Evolutionary conservation across 2,113 vertebrate genomes (phyloP), one percentile per base, ranked within the genome.

Genomic region (Varanus salvator): DNA sequence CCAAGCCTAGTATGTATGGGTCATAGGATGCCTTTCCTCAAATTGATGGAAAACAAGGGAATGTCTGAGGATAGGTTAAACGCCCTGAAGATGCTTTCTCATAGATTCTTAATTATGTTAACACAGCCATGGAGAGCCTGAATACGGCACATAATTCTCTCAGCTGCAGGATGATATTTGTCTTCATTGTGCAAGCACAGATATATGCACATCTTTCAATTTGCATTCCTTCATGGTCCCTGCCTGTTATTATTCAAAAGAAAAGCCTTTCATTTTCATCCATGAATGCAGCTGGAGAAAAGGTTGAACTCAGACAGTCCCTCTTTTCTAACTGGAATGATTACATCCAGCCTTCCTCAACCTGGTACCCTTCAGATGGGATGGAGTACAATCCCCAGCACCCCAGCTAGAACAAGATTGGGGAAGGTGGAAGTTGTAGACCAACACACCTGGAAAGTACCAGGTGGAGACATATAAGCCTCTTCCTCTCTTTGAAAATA

Each of bases 1-100:
- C 94, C 93, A 95, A 64, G 87, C 85, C 93, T 54, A 57, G 69
- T 92, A 93, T 90, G 92, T 90, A 87, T n/a, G 91, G 92, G 90
- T 92, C 91, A 93, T 94, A 83, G 90, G 0, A 1, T 14, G 92
- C 88, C 91, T 91, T 11, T 50, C 50, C 90, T 82, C 85, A 78
- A 75, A 60, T 71, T 64, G n/a, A 87, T 91, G 78, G 85, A 90
- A 94, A 85, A 15, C 19, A 29, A 80, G 75, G 54, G 71, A 93
- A 94, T 94, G 94, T 86, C 90, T 90, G 31, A 15, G 14, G 69
- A 34, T n/a, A 75, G 50, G 87, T 93, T 92, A 83, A 91, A 93
- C 92, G 92, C 94, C 90, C 93, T 93, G 84, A 77, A 68, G 92
- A 90, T 89, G 93, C 87, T 95, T 90, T 93, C 85, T 66, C 84